phyloP scores from a whole-genome alignment of 1,140 invertebrate species.

The Lycorma delicatula region DNA sequence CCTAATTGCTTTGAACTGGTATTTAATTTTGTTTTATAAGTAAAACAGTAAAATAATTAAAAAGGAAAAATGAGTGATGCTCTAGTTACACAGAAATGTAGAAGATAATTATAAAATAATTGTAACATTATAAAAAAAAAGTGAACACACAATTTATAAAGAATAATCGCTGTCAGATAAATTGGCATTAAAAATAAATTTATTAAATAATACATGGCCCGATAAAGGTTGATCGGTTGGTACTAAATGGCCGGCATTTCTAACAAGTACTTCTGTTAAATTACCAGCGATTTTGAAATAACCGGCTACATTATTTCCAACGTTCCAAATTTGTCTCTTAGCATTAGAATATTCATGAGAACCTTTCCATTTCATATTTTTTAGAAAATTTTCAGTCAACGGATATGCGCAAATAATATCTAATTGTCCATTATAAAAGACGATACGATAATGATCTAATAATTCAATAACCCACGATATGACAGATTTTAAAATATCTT shows the following conservation, averaged over 20 bases:
- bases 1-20: no score
- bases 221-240: slow-evolving; percentile 61
- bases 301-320: slow-evolving; percentile 33
- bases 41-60: no score
- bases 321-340: slow-evolving; percentile 36
- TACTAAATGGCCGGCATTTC: slow-evolving; percentile 57
- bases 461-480: slow-evolving; percentile 64
- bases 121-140: no score
- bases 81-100: no score
- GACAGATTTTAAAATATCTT: slow-evolving; percentile 76
- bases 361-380: slow-evolving; percentile 53
- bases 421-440: slow-evolving; percentile 74
- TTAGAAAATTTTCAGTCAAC: slow-evolving; percentile 57
- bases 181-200: neutral
- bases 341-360: slow-evolving; percentile 54
- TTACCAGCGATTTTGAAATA: slow-evolving; percentile 50
- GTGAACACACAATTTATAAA: no score
- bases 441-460: slow-evolving; percentile 53
- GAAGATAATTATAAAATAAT: no score
- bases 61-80: no score
- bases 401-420: slow-evolving; percentile 81
- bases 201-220: slow-evolving; percentile 34
- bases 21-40: no score
- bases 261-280: slow-evolving; percentile 52
- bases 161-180: no score